Evolutionary conservation across 2,888 invertebrate species (phyloP).

Genomic region (Acrobasis repandana): DNA sequence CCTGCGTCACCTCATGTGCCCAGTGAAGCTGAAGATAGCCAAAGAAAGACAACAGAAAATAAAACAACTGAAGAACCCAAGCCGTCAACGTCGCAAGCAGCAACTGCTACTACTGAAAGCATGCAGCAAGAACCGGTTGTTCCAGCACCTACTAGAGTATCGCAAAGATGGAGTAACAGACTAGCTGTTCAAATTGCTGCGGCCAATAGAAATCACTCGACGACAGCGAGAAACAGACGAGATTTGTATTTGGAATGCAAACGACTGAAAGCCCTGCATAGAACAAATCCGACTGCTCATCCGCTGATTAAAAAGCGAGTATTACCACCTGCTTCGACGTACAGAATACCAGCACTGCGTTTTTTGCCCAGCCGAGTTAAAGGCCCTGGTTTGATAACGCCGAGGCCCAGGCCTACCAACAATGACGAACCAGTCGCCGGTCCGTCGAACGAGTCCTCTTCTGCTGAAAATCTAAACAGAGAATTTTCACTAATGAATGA

Average conservation of each 20-base stretch:
- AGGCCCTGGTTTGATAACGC: slow-evolving; percentile 35
- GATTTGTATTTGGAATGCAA: slow-evolving; percentile 68
- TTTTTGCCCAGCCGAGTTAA: slow-evolving; percentile 49
- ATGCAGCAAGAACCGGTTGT: slow-evolving; percentile 36
- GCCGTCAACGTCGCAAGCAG: slow-evolving; percentile 39
- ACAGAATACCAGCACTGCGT: slow-evolving; percentile 68
- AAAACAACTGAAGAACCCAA: slow-evolving; percentile 28
- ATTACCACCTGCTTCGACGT: slow-evolving; percentile 60
- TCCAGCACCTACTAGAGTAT: slow-evolving; percentile 34
- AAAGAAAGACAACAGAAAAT: slow-evolving; percentile 34
- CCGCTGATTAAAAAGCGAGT: slow-evolving; percentile 61
- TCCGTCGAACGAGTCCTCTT: slow-evolving; percentile 48
- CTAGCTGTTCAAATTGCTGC: slow-evolving; percentile 75
- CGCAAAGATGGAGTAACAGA: slow-evolving; percentile 68
- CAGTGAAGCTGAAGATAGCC: slow-evolving; percentile 39
- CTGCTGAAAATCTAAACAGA: slow-evolving; percentile 38
- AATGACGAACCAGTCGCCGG: slow-evolving; percentile 66
- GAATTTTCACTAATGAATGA: slow-evolving; percentile 52
- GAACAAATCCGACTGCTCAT: slow-evolving; percentile 67
- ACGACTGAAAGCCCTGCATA: slow-evolving; percentile 68
- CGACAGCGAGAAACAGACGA: slow-evolving; percentile 64
- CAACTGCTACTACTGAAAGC: slow-evolving; percentile 32
- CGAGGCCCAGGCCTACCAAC: slow-evolving; percentile 37
- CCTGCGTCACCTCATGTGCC: slow-evolving; percentile 38
- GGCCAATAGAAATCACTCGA: slow-evolving; percentile 71